Percentiles rank a stretch among this genome's conserved stretches.
phyloP scores from a whole-genome alignment of 1,140 invertebrate genomes.

The Thalassaphorura encarpata region DNA sequence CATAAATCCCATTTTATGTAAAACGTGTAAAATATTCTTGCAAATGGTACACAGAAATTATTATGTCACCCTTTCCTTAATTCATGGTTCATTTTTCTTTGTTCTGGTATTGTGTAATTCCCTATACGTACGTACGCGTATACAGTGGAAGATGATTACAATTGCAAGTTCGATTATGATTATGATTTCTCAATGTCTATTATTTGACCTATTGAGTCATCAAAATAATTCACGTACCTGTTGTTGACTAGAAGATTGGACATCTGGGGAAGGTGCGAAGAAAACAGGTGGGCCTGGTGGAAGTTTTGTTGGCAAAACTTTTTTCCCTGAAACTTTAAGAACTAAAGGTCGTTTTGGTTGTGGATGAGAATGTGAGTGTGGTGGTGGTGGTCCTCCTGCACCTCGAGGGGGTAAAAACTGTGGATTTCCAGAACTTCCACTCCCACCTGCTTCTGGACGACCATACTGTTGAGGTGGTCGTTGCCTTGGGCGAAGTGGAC shows the following conservation, averaged over 20 bases:
- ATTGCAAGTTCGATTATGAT: no score
- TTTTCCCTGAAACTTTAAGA: conserved; percentile 22
- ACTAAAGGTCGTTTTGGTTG: conserved; percentile 20
- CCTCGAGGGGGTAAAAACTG: neutral
- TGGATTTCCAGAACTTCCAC: neutral
- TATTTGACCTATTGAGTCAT: no score
- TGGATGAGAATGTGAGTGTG: neutral
- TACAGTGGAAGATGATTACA: no score
- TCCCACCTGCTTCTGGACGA: neutral
- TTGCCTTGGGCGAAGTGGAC: neutral
- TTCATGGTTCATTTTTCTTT: no score
- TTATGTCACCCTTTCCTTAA: no score
- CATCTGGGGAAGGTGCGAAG: conserved; percentile 31
- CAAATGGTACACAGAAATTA: no score
- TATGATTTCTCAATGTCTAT: no score
- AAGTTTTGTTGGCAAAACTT: conserved; percentile 11
- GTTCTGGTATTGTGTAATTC: no score
- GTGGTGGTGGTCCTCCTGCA: neutral
- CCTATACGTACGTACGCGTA: no score
- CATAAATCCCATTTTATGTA: no score
- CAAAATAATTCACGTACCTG: no score
- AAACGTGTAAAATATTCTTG: no score
- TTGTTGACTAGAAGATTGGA: conserved; percentile 6
- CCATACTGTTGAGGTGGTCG: neutral
- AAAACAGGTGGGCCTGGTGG: conserved; percentile 29